Base-by-base conservation (phyloP, 92 coral and sea anemone genomes). In the Porites divaricata region DNA sequence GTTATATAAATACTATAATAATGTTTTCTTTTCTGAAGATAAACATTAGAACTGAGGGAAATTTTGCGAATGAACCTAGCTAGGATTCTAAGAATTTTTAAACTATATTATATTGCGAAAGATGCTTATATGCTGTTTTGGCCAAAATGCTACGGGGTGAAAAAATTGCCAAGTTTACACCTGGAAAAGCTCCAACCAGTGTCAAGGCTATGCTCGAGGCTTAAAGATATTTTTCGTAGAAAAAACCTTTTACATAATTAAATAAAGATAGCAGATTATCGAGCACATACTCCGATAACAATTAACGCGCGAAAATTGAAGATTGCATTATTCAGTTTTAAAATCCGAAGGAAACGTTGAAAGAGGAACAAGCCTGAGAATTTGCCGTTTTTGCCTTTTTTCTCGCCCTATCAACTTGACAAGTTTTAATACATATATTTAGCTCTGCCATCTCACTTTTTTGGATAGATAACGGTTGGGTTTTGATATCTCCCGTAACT, bases 151-250 rank as follows among this genome's bases (percentile, higher is more conserved):
- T 54, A 26, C 48, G 58, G 71, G 45, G 67, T 15, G 12, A 28
- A 16, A 10, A 68, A 80, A 59, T 81, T 70, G 70, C 58, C 77
- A 54, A 57, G 58, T 71, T 81, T 81, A 21, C 67, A 68, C 76
- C 20, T 67, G 75, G 63, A 23, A 17, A 50, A 14, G 11, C 24
- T 65, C 67, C 65, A 67, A 67, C 23, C 19, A 8, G 59, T 15
- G 15, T 63, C 9, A 7, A 49, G n/a, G 53, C 41, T 0, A 13
- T 63, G 41, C n/a, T 23, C 1, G 54, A 14, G 15, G 48, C 9
- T 16, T 16, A 7, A 8, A 25, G 24, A n/a, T 51, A 67, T 53
- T 79, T 49, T 78, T 17, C 56, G n/a, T 17, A 8, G 21, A 77
- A 35, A 25, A 24, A 11, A 66, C 17, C 49, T 24, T 35, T 23